Evolutionary conservation across 1,140 invertebrate species (phyloP), one percentile per base, ranked within the genome.

Genomic region (Caenorhabditis inopinata): DNA sequence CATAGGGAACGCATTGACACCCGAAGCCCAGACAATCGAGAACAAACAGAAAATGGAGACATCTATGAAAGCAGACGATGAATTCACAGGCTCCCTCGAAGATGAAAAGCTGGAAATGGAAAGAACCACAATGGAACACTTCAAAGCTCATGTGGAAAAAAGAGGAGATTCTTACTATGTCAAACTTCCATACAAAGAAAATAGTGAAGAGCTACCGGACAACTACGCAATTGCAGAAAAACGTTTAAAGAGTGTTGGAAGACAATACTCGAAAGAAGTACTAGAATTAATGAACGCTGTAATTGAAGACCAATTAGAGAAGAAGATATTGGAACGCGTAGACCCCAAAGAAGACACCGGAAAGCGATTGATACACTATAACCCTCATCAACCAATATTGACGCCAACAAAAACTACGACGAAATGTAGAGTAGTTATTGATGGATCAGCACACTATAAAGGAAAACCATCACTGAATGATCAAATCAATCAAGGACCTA

Each of bases 361-460:
- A 21, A 32, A 58, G 6, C 27, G 74, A 58, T 11, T 27, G 16
- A 90, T n/a, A n/a, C n/a, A n/a, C n/a, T n/a, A n/a, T n/a, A n/a
- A n/a, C n/a, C n/a, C n/a, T n/a, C n/a, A n/a, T 7, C 90, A 91
- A 86, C 90, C 90, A 42, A 73, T 76, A 0, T 88, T 91, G 0
- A 35, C 84, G 12, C 83, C 78, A 23, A 46, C 74, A 12, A 84
- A 83, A 27, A 84, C 82, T 23, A 53, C 53, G 1, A 87, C 87
- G 2, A 86, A 87, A 9, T 75, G 85, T 0, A 78, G 89, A 12
- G 83, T 86, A 11, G 89, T 90, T 9, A 89, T 89, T 62, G 88
- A 90, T 77, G 87, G 84, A 0, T 88, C 87, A 32, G 83, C 80
- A 25, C n/a, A n/a, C n/a, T n/a, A n/a, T n/a, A n/a, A n/a, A n/a